These are phyloP conservation scores for Mus minutoides DNA, from an alignment of 2,797 vertebrate genomes.

Conservation along the genomic window DNA sequence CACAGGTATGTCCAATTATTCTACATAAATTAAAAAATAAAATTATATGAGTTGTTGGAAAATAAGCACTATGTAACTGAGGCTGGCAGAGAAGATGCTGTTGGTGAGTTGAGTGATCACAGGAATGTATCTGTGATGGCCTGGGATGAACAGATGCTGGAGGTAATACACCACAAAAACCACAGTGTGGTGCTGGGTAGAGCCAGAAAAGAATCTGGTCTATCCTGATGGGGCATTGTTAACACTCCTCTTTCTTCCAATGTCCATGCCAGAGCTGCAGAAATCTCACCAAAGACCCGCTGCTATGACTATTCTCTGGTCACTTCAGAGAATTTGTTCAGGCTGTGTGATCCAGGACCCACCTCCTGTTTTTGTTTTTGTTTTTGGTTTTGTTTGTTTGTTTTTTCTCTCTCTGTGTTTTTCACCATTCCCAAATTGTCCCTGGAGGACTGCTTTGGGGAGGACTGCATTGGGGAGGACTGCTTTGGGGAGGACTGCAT, in stretches of 20 bases:
- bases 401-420: rapidly evolving
- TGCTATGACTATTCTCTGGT: neutral
- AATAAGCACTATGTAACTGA: neutral
- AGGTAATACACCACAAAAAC: neutral
- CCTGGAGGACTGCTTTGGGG: neutral
- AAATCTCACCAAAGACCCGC: neutral
- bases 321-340: neutral
- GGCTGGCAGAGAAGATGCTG: neutral
- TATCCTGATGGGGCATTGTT: too few species aligned
- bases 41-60: neutral
- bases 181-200: neutral
- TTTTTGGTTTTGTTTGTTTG: too few species aligned
- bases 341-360: neutral
- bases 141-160: neutral
- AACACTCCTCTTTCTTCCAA: neutral
- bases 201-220: neutral
- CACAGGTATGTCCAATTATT: neutral
- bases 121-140: neutral
- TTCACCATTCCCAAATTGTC: neutral
- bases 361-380: neutral
- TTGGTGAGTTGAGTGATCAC: neutral
- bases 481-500: neutral
- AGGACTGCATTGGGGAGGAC: too few species aligned
- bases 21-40: neutral
- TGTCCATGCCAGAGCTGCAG: neutral